Conservation (phyloP, 2,113 vertebrate genomes). For the Semnornis frantzii region DNA sequence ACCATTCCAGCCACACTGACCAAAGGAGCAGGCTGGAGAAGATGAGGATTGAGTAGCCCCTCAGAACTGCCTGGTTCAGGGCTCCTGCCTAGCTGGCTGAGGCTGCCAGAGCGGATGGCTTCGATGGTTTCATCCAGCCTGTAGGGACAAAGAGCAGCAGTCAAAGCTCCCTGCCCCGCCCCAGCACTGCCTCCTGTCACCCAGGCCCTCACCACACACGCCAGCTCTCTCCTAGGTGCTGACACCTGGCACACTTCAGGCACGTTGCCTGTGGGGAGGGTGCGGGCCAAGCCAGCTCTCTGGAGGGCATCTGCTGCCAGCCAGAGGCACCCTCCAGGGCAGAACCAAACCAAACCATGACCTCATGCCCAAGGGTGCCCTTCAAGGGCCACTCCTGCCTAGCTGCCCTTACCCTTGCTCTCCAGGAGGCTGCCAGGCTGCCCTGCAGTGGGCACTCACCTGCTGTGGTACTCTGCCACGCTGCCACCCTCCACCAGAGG, state of each 20-base stretch:
- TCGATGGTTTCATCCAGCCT: constrained; percentile 91
- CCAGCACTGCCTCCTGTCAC: not conserved
- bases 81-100: constrained; percentile 54
- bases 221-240: not conserved
- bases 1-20: constrained; percentile 63
- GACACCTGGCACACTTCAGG: not conserved
- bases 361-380: not conserved
- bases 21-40: constrained; percentile 87
- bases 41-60: constrained; percentile 89
- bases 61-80: constrained; percentile 60
- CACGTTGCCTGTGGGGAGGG: not conserved
- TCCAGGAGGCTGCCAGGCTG: no score
- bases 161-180: not conserved
- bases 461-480: constrained; percentile 87
- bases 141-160: constrained; percentile 15
- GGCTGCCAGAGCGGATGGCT: constrained; percentile 76
- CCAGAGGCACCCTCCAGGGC: not conserved
- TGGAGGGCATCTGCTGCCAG: not conserved
- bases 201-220: no score
- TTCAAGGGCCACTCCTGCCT: not conserved
- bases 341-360: no score
- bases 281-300: not conserved
- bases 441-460: constrained; percentile 67
- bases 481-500: constrained; percentile 81
- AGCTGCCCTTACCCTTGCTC: not conserved